phyloP scores from a whole-genome alignment of 2,888 invertebrate genomes.

The Ischnus inquisitorius region DNA sequence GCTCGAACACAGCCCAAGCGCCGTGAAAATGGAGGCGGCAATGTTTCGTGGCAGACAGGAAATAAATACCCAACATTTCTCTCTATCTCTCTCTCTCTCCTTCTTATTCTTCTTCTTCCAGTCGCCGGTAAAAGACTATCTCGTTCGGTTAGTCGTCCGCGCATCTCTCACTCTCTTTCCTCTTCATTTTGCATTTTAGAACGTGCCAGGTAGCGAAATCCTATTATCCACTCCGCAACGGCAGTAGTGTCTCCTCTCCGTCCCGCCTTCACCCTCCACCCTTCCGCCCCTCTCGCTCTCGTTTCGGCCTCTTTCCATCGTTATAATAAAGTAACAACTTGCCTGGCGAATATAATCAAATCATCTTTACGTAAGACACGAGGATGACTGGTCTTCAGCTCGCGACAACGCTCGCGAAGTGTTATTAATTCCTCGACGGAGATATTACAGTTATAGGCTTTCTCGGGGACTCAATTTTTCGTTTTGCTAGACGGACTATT shows the following conservation, averaged over 20 bases:
- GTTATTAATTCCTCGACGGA: neutral
- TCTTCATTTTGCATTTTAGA: slow-evolving; percentile 66
- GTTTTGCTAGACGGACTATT: neutral
- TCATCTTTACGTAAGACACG: slow-evolving; percentile 47
- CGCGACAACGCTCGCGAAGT: neutral
- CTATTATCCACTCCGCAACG: slow-evolving; percentile 62
- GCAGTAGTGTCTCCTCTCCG: slow-evolving; percentile 4
- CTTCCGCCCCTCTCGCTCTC: neutral
- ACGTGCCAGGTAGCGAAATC: slow-evolving; percentile 67
- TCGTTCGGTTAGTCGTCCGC: slow-evolving; percentile 9
- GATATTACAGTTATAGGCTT: neutral
- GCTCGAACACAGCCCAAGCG: slow-evolving; percentile 64
- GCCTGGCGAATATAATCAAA: slow-evolving; percentile 57
- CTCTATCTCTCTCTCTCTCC: slow-evolving; percentile 37
- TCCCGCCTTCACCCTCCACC: slow-evolving; percentile 43
- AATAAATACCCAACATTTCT: slow-evolving; percentile 68
- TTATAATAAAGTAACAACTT: slow-evolving; percentile 59
- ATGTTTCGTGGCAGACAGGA: slow-evolving; percentile 64
- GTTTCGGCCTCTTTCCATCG: neutral
- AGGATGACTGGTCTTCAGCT: neutral
- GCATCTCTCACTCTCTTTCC: slow-evolving; percentile 27
- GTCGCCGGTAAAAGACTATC: slow-evolving; percentile 1
- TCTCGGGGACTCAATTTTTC: neutral
- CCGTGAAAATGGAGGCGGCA: slow-evolving; percentile 60
- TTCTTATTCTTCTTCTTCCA: slow-evolving; percentile 12